Evolutionary conservation across 2,888 invertebrate genomes (phyloP), one percentile per base, ranked within the genome.

Genomic region (Scelioninae gen. 1): DNA sequence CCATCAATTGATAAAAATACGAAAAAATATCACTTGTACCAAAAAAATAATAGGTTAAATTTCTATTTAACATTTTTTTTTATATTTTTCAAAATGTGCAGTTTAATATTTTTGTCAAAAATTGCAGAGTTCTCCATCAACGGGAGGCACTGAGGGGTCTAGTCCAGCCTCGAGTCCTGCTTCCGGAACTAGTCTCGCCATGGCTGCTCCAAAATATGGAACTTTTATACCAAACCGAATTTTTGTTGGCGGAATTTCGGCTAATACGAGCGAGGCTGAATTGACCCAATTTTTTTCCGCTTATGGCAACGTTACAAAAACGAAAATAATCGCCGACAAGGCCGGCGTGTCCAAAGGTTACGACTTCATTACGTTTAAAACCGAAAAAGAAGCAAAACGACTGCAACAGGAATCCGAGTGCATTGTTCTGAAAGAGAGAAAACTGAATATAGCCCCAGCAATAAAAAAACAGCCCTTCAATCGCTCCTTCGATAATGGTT

Each of bases 301-400:
- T 62, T 97, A 97, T 89, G 98, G 98, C 66, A 96, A 96, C 66
- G 97, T 97, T 43, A 98, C 96, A 87, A 96, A 97, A 56, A 97
- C 98, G 65, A 98, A 99, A 93, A 98, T 99, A 86, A 98, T 99
- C 85, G 96, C 96, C 88, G 98, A 98, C 92, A 94, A 98, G 88
- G 98, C 98, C 84, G 98, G 98, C 4, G 97, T 98, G 16, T 98
- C 98, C 84, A 98, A 98, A 93, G 97, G 98, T 85, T 97, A 98
- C 91, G 97, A 96, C 4, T 97, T 97, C 93, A 96, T 97, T 72
- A 96, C 96, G 0, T 97, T 97, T 92, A 97, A 97, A 93, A 96
- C 95, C 65, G 97, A 97, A 92, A 96, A 97, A 89, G 97, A 97
- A 93, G 97, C 97, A 15, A 95, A 95, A 89, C 93, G 95, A 89